Percentiles rank a stretch among this genome's conserved stretches.
phyloP scores from a whole-genome alignment of 1,140 invertebrate species.

The Oryzaephilus surinamensis region DNA sequence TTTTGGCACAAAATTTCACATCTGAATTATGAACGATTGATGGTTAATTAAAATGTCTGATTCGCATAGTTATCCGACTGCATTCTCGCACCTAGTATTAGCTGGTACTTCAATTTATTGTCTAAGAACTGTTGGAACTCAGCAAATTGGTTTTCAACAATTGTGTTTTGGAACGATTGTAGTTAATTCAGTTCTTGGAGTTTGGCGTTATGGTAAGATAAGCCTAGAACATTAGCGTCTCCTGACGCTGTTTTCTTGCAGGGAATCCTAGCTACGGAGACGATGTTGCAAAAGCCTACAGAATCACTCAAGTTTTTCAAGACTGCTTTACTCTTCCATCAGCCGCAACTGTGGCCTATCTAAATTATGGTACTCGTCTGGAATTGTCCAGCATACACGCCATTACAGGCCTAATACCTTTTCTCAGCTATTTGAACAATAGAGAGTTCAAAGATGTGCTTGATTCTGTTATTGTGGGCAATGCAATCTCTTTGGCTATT shows the following conservation, averaged over 20 bases:
- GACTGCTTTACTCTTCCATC: conserved; percentile 5
- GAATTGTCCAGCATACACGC: not conserved
- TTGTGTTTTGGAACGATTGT: conserved; percentile 1
- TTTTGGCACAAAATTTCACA: not conserved
- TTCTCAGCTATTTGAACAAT: not conserved
- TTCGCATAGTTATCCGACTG: conserved; percentile 9
- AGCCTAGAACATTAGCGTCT: not conserved
- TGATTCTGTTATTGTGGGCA: conserved; percentile 5
- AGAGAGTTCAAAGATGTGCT: not conserved
- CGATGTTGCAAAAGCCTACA: no score
- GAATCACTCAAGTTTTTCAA: conserved; percentile 1
- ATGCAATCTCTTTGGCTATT: conserved; percentile 9
- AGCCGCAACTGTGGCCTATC: not conserved
- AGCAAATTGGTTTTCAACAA: not conserved
- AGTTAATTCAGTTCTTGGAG: conserved; percentile 2
- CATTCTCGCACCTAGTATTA: conserved; percentile 13
- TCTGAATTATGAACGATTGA: not conserved
- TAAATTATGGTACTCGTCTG: not conserved
- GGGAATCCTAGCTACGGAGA: no score
- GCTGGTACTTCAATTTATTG: conserved; percentile 14
- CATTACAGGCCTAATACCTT: not conserved
- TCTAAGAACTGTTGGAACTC: not conserved
- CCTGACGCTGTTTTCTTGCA: no score
- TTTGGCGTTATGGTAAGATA: conserved; percentile 6
- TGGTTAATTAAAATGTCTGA: conserved; percentile 1